These are phyloP conservation scores for Hetaerina titia DNA, from an alignment of 2,888 invertebrate genomes.

Conservation along the genomic window DNA sequence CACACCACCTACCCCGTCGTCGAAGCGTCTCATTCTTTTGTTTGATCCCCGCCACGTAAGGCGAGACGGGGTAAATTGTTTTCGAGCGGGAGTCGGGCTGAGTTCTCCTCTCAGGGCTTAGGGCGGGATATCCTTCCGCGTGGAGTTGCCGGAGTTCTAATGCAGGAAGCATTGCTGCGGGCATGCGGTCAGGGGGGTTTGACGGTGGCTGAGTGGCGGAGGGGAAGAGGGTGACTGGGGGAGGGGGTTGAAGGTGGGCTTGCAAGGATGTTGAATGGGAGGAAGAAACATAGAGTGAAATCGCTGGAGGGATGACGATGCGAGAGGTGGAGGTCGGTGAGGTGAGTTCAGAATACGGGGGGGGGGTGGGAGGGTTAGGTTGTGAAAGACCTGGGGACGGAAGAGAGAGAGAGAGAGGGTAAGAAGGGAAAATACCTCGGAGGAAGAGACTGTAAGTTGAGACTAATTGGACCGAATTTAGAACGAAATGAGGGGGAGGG, in stretches of 20 bases:
- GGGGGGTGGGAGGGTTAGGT: background rate
- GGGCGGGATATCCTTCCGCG: background rate
- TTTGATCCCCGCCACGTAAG: background rate
- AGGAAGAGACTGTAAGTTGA: background rate
- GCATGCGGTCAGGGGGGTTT: background rate
- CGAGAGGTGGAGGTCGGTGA: background rate
- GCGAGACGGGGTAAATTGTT: background rate
- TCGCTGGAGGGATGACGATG: background rate
- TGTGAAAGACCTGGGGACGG: background rate
- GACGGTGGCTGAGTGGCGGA: background rate
- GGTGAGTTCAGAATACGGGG: background rate
- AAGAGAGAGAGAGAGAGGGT: background rate
- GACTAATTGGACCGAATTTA: slow-evolving; percentile 27
- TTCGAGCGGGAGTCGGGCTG: background rate
- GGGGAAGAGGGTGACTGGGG: background rate
- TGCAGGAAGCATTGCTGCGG: background rate
- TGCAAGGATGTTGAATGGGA: background rate
- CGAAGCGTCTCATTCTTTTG: background rate
- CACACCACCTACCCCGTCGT: background rate
- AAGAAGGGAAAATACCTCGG: background rate
- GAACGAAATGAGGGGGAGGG: background rate
- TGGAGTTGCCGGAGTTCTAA: slow-evolving; percentile 9
- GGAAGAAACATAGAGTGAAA: background rate
- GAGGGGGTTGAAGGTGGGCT: background rate
- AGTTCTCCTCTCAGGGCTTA: background rate